These are phyloP conservation scores for Pedetes capensis DNA, from an alignment of 2,113 vertebrate genomes.

Conservation along the genomic window DNA sequence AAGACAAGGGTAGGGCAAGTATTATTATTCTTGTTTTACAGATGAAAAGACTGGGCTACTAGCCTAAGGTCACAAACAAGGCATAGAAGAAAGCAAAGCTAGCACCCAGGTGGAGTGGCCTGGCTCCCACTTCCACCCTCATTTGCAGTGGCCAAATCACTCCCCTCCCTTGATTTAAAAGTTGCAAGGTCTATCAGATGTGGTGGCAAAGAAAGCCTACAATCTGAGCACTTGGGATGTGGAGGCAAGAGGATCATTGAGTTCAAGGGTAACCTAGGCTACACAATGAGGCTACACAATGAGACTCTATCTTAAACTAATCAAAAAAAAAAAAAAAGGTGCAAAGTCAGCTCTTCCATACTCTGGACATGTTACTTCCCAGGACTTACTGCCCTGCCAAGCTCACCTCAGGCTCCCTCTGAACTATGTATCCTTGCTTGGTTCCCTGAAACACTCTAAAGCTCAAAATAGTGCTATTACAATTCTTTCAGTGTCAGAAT, in stretches of 20 bases:
- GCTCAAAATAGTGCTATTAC: background rate
- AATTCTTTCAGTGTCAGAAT: background rate
- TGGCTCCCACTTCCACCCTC: background rate
- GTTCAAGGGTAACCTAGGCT: too few relatives aligned
- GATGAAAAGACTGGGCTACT: background rate
- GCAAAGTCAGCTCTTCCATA: background rate
- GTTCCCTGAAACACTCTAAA: background rate
- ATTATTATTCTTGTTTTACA: constrained; percentile 22
- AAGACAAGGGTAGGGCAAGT: background rate
- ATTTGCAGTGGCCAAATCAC: background rate
- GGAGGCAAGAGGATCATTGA: too few relatives aligned
- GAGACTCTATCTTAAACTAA: too few relatives aligned
- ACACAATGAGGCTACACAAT: too few relatives aligned
- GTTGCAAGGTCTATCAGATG: background rate
- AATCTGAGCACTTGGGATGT: too few relatives aligned
- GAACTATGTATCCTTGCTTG: background rate
- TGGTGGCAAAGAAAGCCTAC: too few relatives aligned
- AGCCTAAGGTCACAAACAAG: background rate
- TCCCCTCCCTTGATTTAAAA: background rate
- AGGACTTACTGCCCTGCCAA: background rate
- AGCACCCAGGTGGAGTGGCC: background rate
- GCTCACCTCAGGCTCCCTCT: background rate
- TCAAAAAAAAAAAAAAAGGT: too few relatives aligned
- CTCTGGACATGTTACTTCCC: background rate
- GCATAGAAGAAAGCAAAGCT: background rate